These are phyloP conservation scores for Microchirus variegatus DNA, from an alignment of 2,797 vertebrate species.

Conservation along the genomic window DNA sequence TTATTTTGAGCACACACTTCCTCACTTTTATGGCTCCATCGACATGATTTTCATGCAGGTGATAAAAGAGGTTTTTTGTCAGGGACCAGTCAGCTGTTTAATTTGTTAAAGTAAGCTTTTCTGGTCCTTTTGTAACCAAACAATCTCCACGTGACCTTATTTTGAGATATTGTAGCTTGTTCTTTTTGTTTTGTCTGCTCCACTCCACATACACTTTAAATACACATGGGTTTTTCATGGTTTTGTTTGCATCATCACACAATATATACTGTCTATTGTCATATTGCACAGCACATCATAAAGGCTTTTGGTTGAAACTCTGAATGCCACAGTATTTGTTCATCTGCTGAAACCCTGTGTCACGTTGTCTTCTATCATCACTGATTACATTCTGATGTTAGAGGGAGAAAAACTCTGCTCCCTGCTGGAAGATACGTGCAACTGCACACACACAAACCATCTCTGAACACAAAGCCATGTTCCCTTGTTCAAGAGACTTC, in stretches of 20 bases:
- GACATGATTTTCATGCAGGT: background rate
- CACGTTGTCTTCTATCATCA: background rate
- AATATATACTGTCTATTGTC: background rate
- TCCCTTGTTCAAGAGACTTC: constrained; percentile 6
- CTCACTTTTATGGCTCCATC: background rate
- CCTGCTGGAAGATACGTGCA: constrained; percentile 52
- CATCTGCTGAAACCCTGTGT: constrained; percentile 37
- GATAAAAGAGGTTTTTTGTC: background rate
- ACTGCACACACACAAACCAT: constrained; percentile 29
- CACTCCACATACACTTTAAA: too few relatives aligned
- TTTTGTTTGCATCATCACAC: background rate
- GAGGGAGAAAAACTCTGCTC: constrained; percentile 45
- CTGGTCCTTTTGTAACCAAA: too few relatives aligned
- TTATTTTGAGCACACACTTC: background rate
- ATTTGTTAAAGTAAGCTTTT: too few relatives aligned
- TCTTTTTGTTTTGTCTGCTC: too few relatives aligned
- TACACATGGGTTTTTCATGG: too few relatives aligned
- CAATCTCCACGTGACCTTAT: too few relatives aligned
- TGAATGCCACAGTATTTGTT: constrained; percentile 14
- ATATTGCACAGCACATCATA: background rate
- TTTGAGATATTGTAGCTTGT: too few relatives aligned
- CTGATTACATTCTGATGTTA: constrained; percentile 12
- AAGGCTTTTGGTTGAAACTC: constrained; percentile 2
- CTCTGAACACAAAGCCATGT: constrained; percentile 3
- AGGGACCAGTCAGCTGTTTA: too few relatives aligned